Evolutionary conservation across 2,797 vertebrate species (phyloP), one percentile per base, ranked within the genome.

Genomic region (Pseudochaenichthys georgianus): DNA sequence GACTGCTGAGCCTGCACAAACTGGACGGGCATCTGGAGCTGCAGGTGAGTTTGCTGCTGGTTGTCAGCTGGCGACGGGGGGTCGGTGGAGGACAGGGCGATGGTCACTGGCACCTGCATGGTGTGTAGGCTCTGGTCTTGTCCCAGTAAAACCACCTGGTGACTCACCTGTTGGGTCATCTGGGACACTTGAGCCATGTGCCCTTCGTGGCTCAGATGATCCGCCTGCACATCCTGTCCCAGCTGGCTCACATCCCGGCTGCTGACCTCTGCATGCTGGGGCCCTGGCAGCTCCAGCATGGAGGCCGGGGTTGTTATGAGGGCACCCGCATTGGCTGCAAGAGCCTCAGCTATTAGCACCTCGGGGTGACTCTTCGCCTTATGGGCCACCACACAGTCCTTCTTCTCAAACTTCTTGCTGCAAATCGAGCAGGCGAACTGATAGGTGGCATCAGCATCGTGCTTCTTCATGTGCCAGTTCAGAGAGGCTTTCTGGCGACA

Each of bases 391-490:
- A 99, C 97, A 0, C 98, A 99, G 96, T 99, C 98, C 94, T 99
- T 99, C 94, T 99, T 99, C 93, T 99, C 98, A 53, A 99, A 99
- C 83, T 98, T 99, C 93, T 99, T 99, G 86, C 97, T 97, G 4
- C 98, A 99, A 84, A 99, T 98, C 88, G 96, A 97, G 93, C 98
- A 99, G 88, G 98, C 98, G 84, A 99, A 99, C 90, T 98, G 98
- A 89, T 99, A 99, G 74, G 96, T 96, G 86, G 98, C 96, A 61
- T 98, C 97, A 0, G 97, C 97, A 0, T 99, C 97, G 0, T 99
- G 98, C 74, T 99, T 99, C 95, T 99, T 99, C 98, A 99, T 99
- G 94, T 99, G 98, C 98, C 98, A 99, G 93, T 99, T 99, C 65
- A 99, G 96, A 54, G 98, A 99, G 0, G 98, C 98, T 92, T 99